Conservation (phyloP, 2,888 invertebrate species). For the Leucoptera coffeella region DNA sequence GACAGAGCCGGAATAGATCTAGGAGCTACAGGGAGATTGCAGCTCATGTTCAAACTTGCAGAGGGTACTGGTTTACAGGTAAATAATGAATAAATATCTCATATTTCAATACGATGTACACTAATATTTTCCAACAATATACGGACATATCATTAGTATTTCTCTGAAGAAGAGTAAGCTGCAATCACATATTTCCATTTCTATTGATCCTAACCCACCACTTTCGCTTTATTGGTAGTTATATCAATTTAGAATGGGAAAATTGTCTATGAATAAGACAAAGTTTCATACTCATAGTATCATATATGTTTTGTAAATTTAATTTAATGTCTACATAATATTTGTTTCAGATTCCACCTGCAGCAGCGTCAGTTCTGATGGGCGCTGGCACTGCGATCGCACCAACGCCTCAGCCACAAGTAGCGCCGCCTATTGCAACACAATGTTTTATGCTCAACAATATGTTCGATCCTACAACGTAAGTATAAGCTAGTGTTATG, state of each 20-base stretch:
- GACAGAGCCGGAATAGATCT: conserved; percentile 95
- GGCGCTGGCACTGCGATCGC: conserved; percentile 59
- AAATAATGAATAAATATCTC: no score
- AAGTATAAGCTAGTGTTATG: conserved; percentile 34
- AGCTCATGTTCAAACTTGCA: conserved; percentile 97
- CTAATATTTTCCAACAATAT: conserved; percentile 5
- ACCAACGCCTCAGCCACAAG: conserved; percentile 64
- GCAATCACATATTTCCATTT: no score
- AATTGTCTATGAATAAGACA: no score
- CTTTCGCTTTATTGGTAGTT: no score
- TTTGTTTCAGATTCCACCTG: conserved; percentile 73
- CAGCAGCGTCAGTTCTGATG: conserved; percentile 86
- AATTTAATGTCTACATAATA: no score
- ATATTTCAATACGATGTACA: no score
- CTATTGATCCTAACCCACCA: no score
- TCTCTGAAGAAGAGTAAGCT: no score
- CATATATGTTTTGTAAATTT: no score
- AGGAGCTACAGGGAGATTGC: conserved; percentile 92
- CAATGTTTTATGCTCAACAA: conserved; percentile 99
- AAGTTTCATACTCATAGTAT: no score
- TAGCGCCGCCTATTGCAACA: conserved; percentile 92
- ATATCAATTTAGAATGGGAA: no score
- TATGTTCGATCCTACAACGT: conserved; percentile 96
- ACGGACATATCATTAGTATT: no score
- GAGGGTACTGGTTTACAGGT: conserved; percentile 82